Conservation (phyloP, 2,888 invertebrate genomes). For the Rhimphoctona megacephalus region DNA sequence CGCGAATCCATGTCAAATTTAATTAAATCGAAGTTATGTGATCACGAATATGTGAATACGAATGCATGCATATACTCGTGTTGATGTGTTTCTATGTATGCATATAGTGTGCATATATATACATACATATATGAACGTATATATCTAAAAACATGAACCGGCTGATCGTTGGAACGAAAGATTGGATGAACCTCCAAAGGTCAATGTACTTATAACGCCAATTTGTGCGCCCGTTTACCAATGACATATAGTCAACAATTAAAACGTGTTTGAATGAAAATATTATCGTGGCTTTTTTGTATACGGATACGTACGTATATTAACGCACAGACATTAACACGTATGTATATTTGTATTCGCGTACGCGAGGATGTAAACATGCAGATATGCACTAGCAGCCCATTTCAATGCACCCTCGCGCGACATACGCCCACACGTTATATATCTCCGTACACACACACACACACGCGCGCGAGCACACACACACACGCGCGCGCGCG, state of each 20-base stretch:
- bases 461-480: too few relatives aligned
- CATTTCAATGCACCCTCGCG: conserved; percentile 66
- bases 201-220: conserved; percentile 74
- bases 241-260: conserved; percentile 62
- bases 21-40: conserved; percentile 55
- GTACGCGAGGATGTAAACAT: conserved; percentile 50
- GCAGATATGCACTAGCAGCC: conserved; percentile 58
- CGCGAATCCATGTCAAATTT: conserved; percentile 52
- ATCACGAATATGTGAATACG: conserved; percentile 24
- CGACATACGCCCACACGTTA: conserved; percentile 59
- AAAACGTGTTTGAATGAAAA: conserved; percentile 83
- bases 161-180: conserved; percentile 58
- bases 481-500: conserved; percentile 3
- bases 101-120: neutral
- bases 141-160: conserved; percentile 49
- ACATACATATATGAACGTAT: neutral
- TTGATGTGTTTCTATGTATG: neutral
- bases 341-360: conserved; percentile 25
- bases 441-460: conserved; percentile 7
- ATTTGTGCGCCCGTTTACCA: conserved; percentile 60
- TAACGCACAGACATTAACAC: conserved; percentile 23
- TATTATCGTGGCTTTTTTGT: conserved; percentile 75
- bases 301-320: conserved; percentile 31
- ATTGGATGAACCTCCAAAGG: conserved; percentile 80
- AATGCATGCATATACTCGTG: neutral